Conservation (phyloP, 35 echinoderm and acorn worm genomes). For the Patiria miniata region DNA sequence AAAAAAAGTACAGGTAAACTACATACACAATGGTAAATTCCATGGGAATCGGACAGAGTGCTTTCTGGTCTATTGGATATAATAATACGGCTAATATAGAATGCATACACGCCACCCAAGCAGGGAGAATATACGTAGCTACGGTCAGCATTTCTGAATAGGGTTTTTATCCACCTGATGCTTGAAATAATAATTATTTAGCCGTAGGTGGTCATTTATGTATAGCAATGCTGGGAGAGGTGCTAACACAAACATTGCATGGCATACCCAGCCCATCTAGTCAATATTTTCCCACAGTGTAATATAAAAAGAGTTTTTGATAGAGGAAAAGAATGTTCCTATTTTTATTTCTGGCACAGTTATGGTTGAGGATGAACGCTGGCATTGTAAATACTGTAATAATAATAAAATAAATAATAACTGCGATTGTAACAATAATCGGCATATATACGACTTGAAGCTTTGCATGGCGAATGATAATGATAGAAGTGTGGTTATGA, state of each 20-base stretch:
- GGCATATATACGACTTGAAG: too few relatives aligned
- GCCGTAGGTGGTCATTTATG: conserved; percentile 3
- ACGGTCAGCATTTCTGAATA: too few relatives aligned
- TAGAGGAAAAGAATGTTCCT: neutral
- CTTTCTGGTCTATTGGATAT: too few relatives aligned
- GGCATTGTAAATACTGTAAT: too few relatives aligned
- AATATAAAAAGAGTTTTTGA: neutral
- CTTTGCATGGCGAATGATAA: too few relatives aligned
- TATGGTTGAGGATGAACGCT: too few relatives aligned
- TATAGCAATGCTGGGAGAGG: neutral
- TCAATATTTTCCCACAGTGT: neutral
- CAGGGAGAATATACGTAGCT: too few relatives aligned
- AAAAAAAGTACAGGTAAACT: neutral
- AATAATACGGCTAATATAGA: too few relatives aligned
- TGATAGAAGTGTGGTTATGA: too few relatives aligned
- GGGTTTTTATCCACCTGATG: neutral
- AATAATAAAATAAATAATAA: too few relatives aligned
- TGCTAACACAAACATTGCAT: neutral
- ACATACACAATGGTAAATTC: conserved; percentile 4
- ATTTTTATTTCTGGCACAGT: neutral
- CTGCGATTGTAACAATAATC: too few relatives aligned
- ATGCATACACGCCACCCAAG: too few relatives aligned
- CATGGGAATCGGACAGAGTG: conserved; percentile 3
- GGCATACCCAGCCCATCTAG: neutral
- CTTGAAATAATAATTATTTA: conserved; percentile 21